A percentile compares a stretch with the other conserved stretches of the same genome.
phyloP scores from a whole-genome alignment of 2,888 invertebrate genomes.

The Gnatocerus cornutus region DNA sequence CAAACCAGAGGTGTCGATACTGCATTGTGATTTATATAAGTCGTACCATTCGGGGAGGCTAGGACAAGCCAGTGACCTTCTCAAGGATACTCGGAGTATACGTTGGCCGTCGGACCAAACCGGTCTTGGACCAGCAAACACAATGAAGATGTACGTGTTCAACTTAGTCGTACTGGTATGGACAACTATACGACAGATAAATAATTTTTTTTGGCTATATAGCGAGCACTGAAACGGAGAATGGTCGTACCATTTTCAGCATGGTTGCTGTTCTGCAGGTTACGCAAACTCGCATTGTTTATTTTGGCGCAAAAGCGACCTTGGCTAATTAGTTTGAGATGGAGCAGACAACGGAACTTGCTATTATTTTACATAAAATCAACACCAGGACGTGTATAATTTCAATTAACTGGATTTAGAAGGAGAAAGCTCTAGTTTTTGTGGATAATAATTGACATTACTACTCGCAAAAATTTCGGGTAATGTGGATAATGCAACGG shows the following conservation, averaged over 20 bases:
- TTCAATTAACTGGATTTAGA: too few relatives aligned
- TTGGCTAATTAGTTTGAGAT: conserved; percentile 10
- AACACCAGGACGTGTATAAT: neutral
- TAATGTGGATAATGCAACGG: too few relatives aligned
- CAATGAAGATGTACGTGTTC: conserved; percentile 60
- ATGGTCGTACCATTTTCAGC: conserved; percentile 18
- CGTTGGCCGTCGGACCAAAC: conserved; percentile 54
- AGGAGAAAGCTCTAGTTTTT: too few relatives aligned
- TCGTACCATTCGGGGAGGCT: conserved; percentile 60
- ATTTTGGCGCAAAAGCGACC: conserved; percentile 9
- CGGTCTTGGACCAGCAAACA: conserved; percentile 55
- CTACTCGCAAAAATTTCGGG: too few relatives aligned
- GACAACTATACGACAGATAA: conserved; percentile 56
- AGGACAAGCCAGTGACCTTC: conserved; percentile 70
- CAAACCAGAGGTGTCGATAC: conserved; percentile 63
- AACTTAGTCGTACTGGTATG: conserved; percentile 52
- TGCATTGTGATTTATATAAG: conserved; percentile 65
- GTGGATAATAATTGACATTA: too few relatives aligned
- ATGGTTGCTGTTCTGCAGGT: neutral
- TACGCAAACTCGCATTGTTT: conserved; percentile 6
- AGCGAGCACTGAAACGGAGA: conserved; percentile 22
- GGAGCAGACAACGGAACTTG: conserved; percentile 8
- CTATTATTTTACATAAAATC: conserved; percentile 10
- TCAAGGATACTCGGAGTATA: conserved; percentile 64
- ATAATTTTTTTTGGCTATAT: conserved; percentile 35